Conservation (phyloP, 2,113 vertebrate species). For the Geothlypis trichas region DNA sequence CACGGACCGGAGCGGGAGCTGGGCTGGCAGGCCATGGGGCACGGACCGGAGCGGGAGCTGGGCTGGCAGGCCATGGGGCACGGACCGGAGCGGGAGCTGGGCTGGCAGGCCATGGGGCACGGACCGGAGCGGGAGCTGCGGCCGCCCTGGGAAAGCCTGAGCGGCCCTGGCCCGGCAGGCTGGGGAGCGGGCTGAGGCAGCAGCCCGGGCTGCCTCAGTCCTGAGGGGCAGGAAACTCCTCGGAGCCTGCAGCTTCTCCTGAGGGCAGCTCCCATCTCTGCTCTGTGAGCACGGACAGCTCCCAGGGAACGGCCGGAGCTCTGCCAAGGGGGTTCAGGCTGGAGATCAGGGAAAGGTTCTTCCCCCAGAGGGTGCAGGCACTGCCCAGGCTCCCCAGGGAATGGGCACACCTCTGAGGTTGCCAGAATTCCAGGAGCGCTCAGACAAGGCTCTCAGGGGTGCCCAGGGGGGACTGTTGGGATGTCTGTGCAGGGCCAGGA, state of each 20-base stretch:
- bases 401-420: fast-evolving
- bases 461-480: not conserved
- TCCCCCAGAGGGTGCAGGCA: not conserved
- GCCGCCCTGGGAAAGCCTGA: not conserved
- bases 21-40: not conserved
- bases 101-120: not conserved
- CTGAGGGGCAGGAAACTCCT: fast-evolving
- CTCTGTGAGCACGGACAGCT: not conserved
- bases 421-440: not conserved
- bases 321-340: fast-evolving
- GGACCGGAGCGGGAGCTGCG: not conserved
- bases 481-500: not conserved
- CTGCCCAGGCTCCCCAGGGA: not conserved
- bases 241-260: not conserved
- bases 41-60: not conserved
- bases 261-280: not conserved
- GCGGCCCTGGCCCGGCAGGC: not conserved
- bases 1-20: fast-evolving
- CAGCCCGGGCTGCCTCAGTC: not conserved
- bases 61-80: no score
- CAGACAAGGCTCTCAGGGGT: fast-evolving
- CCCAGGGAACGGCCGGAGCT: not conserved
- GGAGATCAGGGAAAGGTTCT: fast-evolving
- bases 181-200: fast-evolving
- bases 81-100: fast-evolving